Evolutionary conservation across 2,113 vertebrate species (phyloP).

Genomic region (Eonycteris spelaea): DNA sequence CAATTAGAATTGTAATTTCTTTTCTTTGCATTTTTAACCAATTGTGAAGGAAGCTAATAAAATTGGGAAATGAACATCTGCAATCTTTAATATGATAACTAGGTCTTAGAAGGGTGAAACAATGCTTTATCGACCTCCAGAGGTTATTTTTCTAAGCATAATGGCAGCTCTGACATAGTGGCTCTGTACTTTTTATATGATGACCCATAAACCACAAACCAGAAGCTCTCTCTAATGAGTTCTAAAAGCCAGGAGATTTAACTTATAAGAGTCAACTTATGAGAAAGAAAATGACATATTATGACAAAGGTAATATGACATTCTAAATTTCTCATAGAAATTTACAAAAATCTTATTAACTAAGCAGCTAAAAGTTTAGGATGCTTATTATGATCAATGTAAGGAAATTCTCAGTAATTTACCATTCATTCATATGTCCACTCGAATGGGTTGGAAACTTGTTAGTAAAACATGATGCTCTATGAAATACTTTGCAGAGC

Average conservation of each 20-base stretch:
- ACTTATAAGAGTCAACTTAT: neutral
- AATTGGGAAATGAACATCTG: conserved; percentile 52
- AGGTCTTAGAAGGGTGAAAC: conserved; percentile 1
- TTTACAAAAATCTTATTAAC: neutral
- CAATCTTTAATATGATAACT: conserved; percentile 44
- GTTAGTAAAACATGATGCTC: neutral
- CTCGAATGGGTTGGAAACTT: neutral
- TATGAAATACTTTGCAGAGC: neutral
- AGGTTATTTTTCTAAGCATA: neutral
- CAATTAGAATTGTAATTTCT: conserved; percentile 76
- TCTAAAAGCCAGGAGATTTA: conserved; percentile 3
- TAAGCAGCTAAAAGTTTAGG: conserved; percentile 1
- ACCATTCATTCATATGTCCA: neutral
- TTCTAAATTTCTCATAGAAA: conserved; percentile 29
- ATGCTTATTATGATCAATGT: neutral
- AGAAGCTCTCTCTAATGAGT: conserved; percentile 11
- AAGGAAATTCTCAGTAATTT: neutral
- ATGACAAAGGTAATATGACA: neutral
- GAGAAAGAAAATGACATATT: neutral
- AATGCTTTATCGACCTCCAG: neutral
- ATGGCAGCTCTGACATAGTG: neutral
- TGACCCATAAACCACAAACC: conserved; percentile 6
- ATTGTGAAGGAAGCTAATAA: conserved; percentile 64
- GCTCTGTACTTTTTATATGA: neutral
- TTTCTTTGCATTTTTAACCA: conserved; percentile 70